Base-by-base conservation (phyloP, 2,113 vertebrate species). In the Malurus elegans region DNA sequence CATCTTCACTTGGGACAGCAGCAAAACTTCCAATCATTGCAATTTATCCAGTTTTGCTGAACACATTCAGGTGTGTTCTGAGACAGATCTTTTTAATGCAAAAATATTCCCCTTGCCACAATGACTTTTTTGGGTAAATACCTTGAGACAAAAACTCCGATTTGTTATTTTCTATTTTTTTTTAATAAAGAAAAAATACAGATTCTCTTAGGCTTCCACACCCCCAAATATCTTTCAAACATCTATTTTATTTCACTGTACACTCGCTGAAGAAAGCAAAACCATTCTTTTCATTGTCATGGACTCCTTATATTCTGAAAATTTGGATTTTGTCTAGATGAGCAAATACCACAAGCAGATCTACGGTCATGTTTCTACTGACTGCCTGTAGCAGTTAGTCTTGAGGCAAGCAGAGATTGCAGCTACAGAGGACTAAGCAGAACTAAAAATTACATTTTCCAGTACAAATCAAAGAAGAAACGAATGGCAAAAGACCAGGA, bases 361-460 rank as follows among this genome's bases (percentile, higher is more conserved):
- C 45, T 54, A 17, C 1, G 0, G 32, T 4, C 5, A 9, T 2
- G 0, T 36, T 76, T 45, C 38, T 83, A 24, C 14, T 38, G 24
- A 44, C 10, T 21, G 34, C 40, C 53, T 0, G 0, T 8, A 40
- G 20, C 12, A 31, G 9, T 18, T 36, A 53, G 10, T 40, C 42
- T 82, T 3, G 3, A 72, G 31, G 17, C 10, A 15, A n/a, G 20
- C 13, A 34, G 45, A 75, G 64, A 50, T 13, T 62, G 53, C 32
- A 53, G 29, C 47, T 54, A n/a, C 9, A 44, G 38, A 70, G 14
- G 24, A 26, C 79, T 62, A 60, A 23, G 15, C 21, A 75, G 18
- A 76, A 51, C 19, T 45, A 36, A 79, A 50, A 61, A 50, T 44
- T 1, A 44, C 10, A 66, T 12, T 14, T 50, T 47, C 17, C 56